Evolutionary conservation across 2,888 invertebrate species (phyloP).

Genomic region (Agonum fuliginosum): DNA sequence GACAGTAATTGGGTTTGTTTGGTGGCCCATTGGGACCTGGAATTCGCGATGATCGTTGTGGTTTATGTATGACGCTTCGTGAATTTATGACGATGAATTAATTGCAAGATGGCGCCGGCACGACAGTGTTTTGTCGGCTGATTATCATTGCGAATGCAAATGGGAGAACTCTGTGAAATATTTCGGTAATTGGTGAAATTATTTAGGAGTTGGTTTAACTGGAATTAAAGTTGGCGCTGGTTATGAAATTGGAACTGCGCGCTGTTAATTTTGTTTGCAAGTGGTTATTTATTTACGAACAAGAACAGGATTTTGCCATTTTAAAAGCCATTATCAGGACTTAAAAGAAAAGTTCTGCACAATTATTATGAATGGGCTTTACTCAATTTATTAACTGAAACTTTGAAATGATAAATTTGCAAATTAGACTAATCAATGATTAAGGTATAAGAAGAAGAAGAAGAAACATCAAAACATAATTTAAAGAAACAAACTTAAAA

Average conservation of each 20-base stretch:
- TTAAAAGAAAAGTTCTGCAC: slow-evolving; percentile 18
- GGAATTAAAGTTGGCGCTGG: slow-evolving; percentile 33
- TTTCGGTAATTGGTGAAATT: slow-evolving; percentile 25
- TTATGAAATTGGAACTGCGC: slow-evolving; percentile 16
- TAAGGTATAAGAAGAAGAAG: no score
- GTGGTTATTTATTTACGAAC: slow-evolving; percentile 26
- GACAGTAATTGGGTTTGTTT: slow-evolving; percentile 33
- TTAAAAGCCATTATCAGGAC: neutral
- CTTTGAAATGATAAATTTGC: neutral
- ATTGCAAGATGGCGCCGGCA: slow-evolving; percentile 39
- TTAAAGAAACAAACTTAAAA: no score
- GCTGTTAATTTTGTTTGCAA: slow-evolving; percentile 35
- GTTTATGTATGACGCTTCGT: slow-evolving; percentile 27
- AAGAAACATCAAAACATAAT: no score
- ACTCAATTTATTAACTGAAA: neutral
- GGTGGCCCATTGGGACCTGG: slow-evolving; percentile 1
- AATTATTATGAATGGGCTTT: no score
- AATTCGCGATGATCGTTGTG: slow-evolving; percentile 31
- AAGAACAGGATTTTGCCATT: neutral
- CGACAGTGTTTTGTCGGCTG: slow-evolving; percentile 36
- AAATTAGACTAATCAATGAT: no score
- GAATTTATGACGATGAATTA: slow-evolving; percentile 45
- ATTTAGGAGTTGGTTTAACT: slow-evolving; percentile 37
- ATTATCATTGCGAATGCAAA: slow-evolving; percentile 42
- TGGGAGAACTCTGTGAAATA: slow-evolving; percentile 28